These are phyloP conservation scores for Harmothoe impar DNA, from an alignment of 2,888 invertebrate genomes.

Conservation along the genomic window DNA sequence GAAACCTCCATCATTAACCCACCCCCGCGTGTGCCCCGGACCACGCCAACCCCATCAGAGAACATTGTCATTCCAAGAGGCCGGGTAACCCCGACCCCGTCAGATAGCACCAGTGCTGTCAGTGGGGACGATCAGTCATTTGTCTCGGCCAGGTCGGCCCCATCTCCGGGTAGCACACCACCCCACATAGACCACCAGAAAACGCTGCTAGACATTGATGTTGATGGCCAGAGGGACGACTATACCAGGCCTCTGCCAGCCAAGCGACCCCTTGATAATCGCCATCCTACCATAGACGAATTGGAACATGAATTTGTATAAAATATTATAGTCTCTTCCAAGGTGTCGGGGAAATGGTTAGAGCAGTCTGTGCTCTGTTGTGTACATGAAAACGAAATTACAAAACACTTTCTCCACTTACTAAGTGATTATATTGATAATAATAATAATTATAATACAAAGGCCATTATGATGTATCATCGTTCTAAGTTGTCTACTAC, in stretches of 20 bases:
- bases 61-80: slow-evolving; percentile 78
- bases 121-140: slow-evolving; percentile 91
- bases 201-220: slow-evolving; percentile 82
- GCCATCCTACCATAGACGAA: slow-evolving; percentile 66
- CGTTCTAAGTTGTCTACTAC: slow-evolving; percentile 1
- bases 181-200: slow-evolving; percentile 80
- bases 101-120: slow-evolving; percentile 88
- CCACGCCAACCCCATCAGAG: slow-evolving; percentile 70
- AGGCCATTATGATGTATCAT: slow-evolving; percentile 31
- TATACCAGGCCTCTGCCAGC: slow-evolving; percentile 77
- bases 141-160: slow-evolving; percentile 86
- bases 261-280: slow-evolving; percentile 38
- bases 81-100: slow-evolving; percentile 69
- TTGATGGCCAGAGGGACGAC: slow-evolving; percentile 82
- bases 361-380: slow-evolving; percentile 16
- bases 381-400: background rate
- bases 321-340: background rate
- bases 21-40: slow-evolving; percentile 38
- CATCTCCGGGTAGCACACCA: slow-evolving; percentile 87
- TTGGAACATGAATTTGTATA: slow-evolving; percentile 68
- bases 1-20: background rate
- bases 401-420: background rate
- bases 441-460: slow-evolving; percentile 33
- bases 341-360: background rate
- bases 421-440: slow-evolving; percentile 22